These are phyloP conservation scores for Hydriomena furcata DNA, from an alignment of 2,888 invertebrate species.

Conservation along the genomic window DNA sequence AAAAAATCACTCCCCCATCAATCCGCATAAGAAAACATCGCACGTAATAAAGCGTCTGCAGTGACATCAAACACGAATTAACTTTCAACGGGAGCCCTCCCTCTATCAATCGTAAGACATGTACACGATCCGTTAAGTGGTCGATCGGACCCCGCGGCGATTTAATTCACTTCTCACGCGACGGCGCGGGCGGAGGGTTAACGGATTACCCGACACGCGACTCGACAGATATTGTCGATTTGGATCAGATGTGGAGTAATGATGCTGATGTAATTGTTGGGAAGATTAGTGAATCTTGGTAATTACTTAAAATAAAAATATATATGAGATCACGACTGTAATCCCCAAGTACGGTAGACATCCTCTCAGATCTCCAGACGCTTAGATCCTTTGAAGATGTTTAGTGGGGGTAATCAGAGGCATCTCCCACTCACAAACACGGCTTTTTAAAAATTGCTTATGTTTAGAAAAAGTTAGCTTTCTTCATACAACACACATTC, in stretches of 20 bases:
- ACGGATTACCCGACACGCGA: constrained; percentile 77
- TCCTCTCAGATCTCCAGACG: no score
- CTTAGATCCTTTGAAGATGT: no score
- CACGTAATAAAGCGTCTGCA: constrained; percentile 70
- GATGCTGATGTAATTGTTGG: constrained; percentile 54
- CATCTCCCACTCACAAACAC: no score
- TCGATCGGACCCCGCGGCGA: constrained; percentile 69
- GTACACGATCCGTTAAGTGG: constrained; percentile 75
- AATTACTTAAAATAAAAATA: constrained; percentile 10
- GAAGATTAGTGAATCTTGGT: constrained; percentile 26
- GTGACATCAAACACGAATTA: constrained; percentile 80
- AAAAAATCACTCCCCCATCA: constrained; percentile 29
- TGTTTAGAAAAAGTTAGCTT: no score
- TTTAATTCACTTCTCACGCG: constrained; percentile 81
- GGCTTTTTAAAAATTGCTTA: no score
- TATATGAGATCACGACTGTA: no score
- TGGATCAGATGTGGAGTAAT: constrained; percentile 66
- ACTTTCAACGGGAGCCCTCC: constrained; percentile 72
- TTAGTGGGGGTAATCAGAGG: no score
- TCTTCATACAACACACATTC: no score
- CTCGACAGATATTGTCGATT: constrained; percentile 80
- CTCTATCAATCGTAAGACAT: constrained; percentile 76
- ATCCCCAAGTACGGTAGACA: no score
- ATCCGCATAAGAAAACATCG: constrained; percentile 58
- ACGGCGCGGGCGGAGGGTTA: constrained; percentile 64